Base-by-base conservation (phyloP, 2,113 vertebrate genomes). In the Epinephelus moara region DNA sequence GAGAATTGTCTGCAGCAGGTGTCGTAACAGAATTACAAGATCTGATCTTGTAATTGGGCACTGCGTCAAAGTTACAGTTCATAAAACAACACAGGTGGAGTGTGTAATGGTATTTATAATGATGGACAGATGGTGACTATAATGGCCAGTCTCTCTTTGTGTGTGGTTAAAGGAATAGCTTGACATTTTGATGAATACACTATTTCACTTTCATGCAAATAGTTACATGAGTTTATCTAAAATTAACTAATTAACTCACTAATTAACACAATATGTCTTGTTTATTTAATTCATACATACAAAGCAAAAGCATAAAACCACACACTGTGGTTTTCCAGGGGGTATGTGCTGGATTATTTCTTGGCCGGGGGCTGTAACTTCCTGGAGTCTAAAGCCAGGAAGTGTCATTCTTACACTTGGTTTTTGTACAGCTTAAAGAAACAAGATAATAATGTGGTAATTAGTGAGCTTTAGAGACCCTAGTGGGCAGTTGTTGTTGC, bases 81-180 rank as follows among this genome's bases (percentile, higher is more conserved):
- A 53, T 63, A 59, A 70, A 73, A 42, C 5, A 33, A 37, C 30
- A 71, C 40, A 62, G 78, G 40, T 63, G 42, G 37, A 62, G 55
- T 71, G 17, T 49, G 15, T 27, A 17, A 75, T 52, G 55, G 40
- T 62, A 37, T 70, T 69, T 76, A 63, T 50, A 73, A 62, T 52
- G 70, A 56, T 27, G 33, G 19, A 63, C 53, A 72, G 30, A 77
- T 74, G 69, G 18, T 70, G 59, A 69, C 30, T 15, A 67, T 21
- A 30, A 76, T 73, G 63, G 21, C 37, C 72, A 45, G 50, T 61
- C 78, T 87, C 71, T 80, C 69, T 62, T 50, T 75, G 61, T 73
- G 40, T 45, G n/a, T 68, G 49, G 59, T 78, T 40, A 56, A 80
- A 89, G 61, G 40, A 78, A 61, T 13, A 76, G 19, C 61, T 61